Percentiles rank a stretch among this genome's conserved stretches.
phyloP scores from a whole-genome alignment of 2,113 vertebrate species.

The Triplophysa dalaica region DNA sequence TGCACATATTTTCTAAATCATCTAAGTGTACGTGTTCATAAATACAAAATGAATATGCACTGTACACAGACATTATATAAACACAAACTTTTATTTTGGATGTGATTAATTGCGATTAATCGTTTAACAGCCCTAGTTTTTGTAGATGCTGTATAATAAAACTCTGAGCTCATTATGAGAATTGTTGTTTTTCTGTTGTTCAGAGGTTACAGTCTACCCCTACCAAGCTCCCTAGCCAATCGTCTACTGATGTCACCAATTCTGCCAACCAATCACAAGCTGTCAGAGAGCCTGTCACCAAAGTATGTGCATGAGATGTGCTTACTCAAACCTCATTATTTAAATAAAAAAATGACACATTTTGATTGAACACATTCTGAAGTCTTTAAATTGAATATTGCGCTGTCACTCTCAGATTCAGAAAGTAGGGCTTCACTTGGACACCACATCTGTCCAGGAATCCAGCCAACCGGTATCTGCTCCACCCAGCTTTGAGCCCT shows the following conservation, averaged over 20 bases:
- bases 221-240: conserved; percentile 73
- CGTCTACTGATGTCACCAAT: conserved; percentile 54
- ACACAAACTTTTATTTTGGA: too few relatives aligned
- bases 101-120: too few relatives aligned
- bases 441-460: conserved; percentile 58
- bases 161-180: not conserved
- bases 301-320: conserved; percentile 66
- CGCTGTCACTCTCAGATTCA: conserved; percentile 56
- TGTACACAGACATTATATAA: too few relatives aligned
- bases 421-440: conserved; percentile 69
- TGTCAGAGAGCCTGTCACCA: conserved; percentile 71
- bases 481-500: conserved; percentile 70
- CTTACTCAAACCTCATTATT: not conserved
- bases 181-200: conserved; percentile 21
- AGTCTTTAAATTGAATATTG: not conserved
- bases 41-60: too few relatives aligned
- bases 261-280: conserved; percentile 70
- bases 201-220: conserved; percentile 81
- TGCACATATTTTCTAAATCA: too few relatives aligned
- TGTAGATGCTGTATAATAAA: too few relatives aligned
- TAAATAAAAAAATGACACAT: not conserved
- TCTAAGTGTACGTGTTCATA: too few relatives aligned
- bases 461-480: conserved; percentile 65
- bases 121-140: too few relatives aligned
- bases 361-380: not conserved